Base-by-base conservation (phyloP, 1,140 invertebrate genomes). In the Hetaerina americana region DNA sequence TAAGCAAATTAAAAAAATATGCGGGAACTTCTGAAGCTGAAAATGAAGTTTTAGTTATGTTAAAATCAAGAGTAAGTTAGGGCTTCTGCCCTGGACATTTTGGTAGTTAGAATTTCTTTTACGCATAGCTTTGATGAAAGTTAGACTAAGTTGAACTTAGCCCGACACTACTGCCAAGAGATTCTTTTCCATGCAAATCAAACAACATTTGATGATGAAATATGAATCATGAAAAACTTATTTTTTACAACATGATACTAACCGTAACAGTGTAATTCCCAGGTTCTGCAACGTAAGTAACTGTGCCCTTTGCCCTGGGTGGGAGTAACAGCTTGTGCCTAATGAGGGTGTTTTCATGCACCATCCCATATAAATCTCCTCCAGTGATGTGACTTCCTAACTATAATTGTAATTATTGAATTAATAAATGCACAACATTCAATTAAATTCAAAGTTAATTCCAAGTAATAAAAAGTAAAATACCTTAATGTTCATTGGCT, bases 291-390 rank as follows among this genome's bases (percentile, higher is more conserved):
- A 99, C 87, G 78, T 92, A 99, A 3, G 93, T 95, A 27, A 99
- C 91, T 0, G 96, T 99, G 75, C 98, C 98, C 83, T 95, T 96
- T 67, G 92, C 93, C 76, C 90, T 90, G 0, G 97, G 96, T 25
- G 94, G 94, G 73, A 99, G 82, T 81, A 99, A 87, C 84, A 99
- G 90, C 82, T 91, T 95, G 81, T 99, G 98, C 78, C 98, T 98
- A 27, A 99, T 94, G 69, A 99, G 83, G 27, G 94, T 94, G 80
- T 99, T 99, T 84, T 99, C 98, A 79, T 95, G 90, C 12, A 99
- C 97, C 29, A 93, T 84, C 75, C 95, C 98, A 81, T 96, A 98
- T 72, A 99, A 85, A 83, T 99, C 98, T 71, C 97, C 97, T 26
- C 98, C 97, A 66, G 97, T 99, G 67, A 99, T 92, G 81, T 99